Percentiles rank a stretch among this genome's conserved stretches.
These are phyloP conservation scores for Periophthalmus modestus DNA, from an alignment of 2,113 vertebrate species.

Conservation along the genomic window DNA sequence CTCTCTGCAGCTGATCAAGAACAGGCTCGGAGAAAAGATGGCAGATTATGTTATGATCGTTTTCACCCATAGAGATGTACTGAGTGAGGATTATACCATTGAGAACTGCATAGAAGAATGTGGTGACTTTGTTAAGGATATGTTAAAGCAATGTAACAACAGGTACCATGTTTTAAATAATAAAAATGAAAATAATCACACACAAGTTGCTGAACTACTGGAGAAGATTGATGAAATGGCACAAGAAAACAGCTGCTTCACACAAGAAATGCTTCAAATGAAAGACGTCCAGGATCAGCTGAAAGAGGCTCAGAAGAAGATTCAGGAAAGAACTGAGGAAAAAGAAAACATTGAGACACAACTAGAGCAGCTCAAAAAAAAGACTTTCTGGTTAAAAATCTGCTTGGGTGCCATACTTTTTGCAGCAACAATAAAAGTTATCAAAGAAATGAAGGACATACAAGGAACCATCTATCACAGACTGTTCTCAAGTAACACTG, in stretches of 20 bases:
- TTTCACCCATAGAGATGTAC: neutral
- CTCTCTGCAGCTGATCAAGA: neutral
- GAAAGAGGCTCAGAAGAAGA: neutral
- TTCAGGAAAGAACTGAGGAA: no score
- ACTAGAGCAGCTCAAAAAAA: neutral
- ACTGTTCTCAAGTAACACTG: no score
- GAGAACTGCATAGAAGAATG: slow-evolving; percentile 1
- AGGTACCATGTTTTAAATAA: slow-evolving; percentile 5
- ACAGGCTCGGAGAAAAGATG: neutral
- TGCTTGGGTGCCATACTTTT: neutral
- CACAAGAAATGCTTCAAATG: neutral
- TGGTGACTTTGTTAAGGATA: neutral
- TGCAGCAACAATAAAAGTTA: no score
- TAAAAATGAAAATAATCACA: neutral
- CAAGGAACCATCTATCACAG: no score
- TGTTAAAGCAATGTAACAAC: neutral
- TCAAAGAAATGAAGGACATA: no score
- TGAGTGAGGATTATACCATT: neutral
- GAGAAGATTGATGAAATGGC: neutral
- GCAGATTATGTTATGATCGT: neutral
- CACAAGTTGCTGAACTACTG: neutral
- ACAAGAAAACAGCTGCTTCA: neutral
- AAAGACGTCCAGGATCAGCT: neutral
- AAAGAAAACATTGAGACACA: neutral
- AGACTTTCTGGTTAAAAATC: neutral